Evolutionary conservation across 1,140 invertebrate species (phyloP).

Genomic region (Aleiodes sp.): DNA sequence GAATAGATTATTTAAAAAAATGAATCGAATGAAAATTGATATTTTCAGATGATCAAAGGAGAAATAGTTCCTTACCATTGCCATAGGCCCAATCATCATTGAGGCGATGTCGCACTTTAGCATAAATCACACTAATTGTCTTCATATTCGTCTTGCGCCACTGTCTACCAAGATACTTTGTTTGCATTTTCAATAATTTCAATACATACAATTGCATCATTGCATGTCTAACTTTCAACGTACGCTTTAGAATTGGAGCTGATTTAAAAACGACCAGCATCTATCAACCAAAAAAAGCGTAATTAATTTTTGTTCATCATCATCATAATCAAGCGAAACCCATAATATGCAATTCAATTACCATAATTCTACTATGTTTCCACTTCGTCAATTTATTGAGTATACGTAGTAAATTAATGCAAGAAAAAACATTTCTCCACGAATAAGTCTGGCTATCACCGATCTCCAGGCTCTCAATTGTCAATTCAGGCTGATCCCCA

Average conservation of each 20-base stretch:
- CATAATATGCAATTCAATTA: too few species aligned
- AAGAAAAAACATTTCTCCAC: conserved; percentile 98
- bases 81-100: conserved; percentile 99
- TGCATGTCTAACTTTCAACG: conserved; percentile 93
- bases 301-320: conserved; percentile 16
- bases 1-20: too few species aligned
- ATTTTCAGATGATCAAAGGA: too few species aligned
- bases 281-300: conserved; percentile 63
- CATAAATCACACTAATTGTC: conserved; percentile 98
- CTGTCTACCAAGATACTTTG: conserved; percentile 97
- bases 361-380: conserved; percentile 99
- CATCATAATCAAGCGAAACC: too few species aligned
- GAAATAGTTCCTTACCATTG: conserved; percentile 78
- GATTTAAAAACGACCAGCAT: conserved; percentile 99
- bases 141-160: conserved; percentile 99
- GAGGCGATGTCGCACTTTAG: conserved; percentile 92
- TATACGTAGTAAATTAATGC: conserved; percentile 96
- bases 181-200: conserved; percentile 99
- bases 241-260: conserved; percentile 96
- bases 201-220: conserved; percentile 99
- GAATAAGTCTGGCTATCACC: conserved; percentile 89
- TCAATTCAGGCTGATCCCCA: conserved; percentile 94
- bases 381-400: conserved; percentile 99
- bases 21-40: too few species aligned
- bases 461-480: conserved; percentile 91